These are phyloP conservation scores for Stegodyphus mimosarum DNA, from an alignment of 1,140 invertebrate species.

Conservation along the genomic window DNA sequence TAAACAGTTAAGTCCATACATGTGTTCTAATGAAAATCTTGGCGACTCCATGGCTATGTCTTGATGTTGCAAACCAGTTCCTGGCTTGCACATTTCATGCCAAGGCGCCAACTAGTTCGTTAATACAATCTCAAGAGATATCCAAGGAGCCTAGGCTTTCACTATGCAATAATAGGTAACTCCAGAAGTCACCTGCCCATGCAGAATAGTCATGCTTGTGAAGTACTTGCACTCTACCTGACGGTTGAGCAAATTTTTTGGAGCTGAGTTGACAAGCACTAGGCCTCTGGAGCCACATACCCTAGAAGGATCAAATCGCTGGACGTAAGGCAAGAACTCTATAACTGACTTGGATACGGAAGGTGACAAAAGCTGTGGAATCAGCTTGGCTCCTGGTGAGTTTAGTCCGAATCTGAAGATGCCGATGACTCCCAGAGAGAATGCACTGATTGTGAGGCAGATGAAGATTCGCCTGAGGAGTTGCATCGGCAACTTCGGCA, in stretches of 20 bases:
- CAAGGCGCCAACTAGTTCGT: no score
- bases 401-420: not conserved
- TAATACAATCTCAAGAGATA: no score
- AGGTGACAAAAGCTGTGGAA: not conserved
- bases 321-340: not conserved
- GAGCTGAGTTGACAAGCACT: conserved; percentile 20
- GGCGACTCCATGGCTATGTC: no score
- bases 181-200: no score
- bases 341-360: not conserved
- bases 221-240: not conserved
- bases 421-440: not conserved
- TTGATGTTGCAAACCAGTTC: no score
- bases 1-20: no score
- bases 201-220: no score
- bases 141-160: no score
- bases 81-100: no score
- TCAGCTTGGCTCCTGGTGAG: no score
- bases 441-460: not conserved
- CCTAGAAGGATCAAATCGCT: conserved; percentile 2
- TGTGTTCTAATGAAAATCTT: no score
- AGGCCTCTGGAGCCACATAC: conserved; percentile 2
- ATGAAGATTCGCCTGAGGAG: not conserved
- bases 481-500: not conserved
- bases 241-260: not conserved
- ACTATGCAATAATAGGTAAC: no score